Conservation (phyloP, 1,140 invertebrate species). For the Heliconius hewitsoni region DNA sequence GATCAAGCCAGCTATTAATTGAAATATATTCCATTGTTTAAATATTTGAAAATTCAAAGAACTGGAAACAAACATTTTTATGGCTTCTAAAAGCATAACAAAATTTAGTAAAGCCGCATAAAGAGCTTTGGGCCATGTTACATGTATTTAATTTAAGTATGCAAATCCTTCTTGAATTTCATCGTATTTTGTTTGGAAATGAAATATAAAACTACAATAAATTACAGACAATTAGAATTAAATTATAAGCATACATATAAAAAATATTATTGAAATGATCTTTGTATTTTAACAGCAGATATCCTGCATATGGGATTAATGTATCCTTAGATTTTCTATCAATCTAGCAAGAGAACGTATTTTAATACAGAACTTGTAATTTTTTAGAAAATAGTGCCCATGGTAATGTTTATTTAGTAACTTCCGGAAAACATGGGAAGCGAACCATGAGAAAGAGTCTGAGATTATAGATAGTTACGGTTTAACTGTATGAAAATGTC, state of each 20-base stretch:
- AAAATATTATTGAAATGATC: not conserved
- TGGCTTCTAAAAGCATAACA: not conserved
- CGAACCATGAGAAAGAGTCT: constrained; percentile 24
- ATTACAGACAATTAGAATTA: not conserved
- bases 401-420: not conserved
- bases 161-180: constrained; percentile 1
- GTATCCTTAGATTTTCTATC: not conserved
- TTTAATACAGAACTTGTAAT: not conserved
- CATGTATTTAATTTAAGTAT: constrained; percentile 11
- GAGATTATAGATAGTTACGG: constrained; percentile 6
- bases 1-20: not conserved
- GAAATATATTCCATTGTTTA: not conserved
- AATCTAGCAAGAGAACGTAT: not conserved
- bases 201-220: not conserved
- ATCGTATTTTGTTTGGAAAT: not conserved
- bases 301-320: too few species aligned
- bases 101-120: constrained; percentile 12
- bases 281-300: not conserved
- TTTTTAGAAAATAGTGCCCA: not conserved
- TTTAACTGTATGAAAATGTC: constrained; percentile 23
- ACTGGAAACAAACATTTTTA: not conserved
- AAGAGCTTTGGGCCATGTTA: constrained; percentile 7
- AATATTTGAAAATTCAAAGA: not conserved
- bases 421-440: constrained; percentile 22
- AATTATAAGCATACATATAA: not conserved